Evolutionary conservation across 1,140 invertebrate species (phyloP), one percentile per base, ranked within the genome.

Genomic region (Diuraphis noxia): DNA sequence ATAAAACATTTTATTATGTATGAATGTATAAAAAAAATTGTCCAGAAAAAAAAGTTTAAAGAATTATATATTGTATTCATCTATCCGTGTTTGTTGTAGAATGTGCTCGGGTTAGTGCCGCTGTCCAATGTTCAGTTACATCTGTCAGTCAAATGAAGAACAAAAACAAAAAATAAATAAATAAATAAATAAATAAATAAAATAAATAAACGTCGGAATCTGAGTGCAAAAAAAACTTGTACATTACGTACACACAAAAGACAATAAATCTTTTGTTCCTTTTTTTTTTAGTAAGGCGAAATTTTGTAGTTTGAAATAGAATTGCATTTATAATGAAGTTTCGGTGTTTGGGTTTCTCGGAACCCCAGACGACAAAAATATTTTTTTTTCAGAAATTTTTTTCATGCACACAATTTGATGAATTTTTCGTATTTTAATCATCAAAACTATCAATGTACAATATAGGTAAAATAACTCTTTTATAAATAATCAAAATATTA

Each of bases 41-140:
- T 63, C 46, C 23, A 81, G 72, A 81, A 91, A 81, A 91, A 79
- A 85, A 52, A 49, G 43, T 91, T 81, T 91, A 81, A 49, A 91
- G 89, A 91, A 91, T 91, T 91, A 82, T 91, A 81, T 91, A 91
- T 91, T 91, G 89, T 81, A 91, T 91, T 91, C 72, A 91, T 91
- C 89, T 49, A 91, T 82, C 89, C 89, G 89, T 91, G 72, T 79
- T 91, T 91, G 89, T 91, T 91, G 89, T 91, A 91, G 89, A 91
- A 91, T 91, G 89, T 91, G 41, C 89, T 91, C 89, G 89, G 89
- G 89, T 91, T 91, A 91, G 72, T 91, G 89, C 89, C 36, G 89
- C 89, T 91, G 89, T 91, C 89, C 89, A 81, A 91, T 82, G 89
- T 91, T 91, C 77, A 49, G 89, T 81, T 91, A 82, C 89, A 91